Evolutionary conservation across 2,797 vertebrate genomes (phyloP), one percentile per base, ranked within the genome.

Genomic region (Myripristis jacobus): DNA sequence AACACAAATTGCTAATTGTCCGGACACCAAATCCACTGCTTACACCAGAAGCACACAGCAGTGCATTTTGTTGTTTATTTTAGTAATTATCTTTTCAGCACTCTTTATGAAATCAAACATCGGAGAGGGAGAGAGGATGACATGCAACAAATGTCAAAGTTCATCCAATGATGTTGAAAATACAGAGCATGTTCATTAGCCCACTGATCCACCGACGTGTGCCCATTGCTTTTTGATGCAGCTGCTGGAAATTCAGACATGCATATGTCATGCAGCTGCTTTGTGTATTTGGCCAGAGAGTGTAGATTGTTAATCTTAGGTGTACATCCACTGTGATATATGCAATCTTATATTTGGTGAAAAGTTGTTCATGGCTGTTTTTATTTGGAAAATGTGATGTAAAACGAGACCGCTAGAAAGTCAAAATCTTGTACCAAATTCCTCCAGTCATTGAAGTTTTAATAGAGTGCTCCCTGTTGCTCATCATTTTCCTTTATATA

Each of bases 1-100:
- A 64, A 65, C 15, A 44, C 21, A 56, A 57, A 12, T 8, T 21
- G 8, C 46, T 67, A 44, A 59, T 11, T 41, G 19, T 48, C 34
- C 11, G 2, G 24, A 56, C 19, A n/a, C 29, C 15, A 47, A 6
- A n/a, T 21, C 7, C 19, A 13, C 21, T 67, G 55, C 51, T 10
- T 21, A 43, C 22, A 54, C n/a, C 16, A 38, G 31, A 56, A 16
- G 25, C 19, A 36, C 41, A 8, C 38, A 3, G 8, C 29, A n/a
- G 9, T 58, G 3, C 11, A 22, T 22, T 50, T 34, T 27, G 64
- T 52, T 48, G 5, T 59, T 25, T 16, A 12, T 46, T 43, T 41
- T 11, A 15, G n/a, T 18, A 43, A 4, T 5, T 36, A n/a, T 56
- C 13, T 24, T 50, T 38, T 9, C 10, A 47, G 22, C 24, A n/a